phyloP scores from a whole-genome alignment of 2,797 vertebrate genomes.

The Xiphorhynchus erythropygius region DNA sequence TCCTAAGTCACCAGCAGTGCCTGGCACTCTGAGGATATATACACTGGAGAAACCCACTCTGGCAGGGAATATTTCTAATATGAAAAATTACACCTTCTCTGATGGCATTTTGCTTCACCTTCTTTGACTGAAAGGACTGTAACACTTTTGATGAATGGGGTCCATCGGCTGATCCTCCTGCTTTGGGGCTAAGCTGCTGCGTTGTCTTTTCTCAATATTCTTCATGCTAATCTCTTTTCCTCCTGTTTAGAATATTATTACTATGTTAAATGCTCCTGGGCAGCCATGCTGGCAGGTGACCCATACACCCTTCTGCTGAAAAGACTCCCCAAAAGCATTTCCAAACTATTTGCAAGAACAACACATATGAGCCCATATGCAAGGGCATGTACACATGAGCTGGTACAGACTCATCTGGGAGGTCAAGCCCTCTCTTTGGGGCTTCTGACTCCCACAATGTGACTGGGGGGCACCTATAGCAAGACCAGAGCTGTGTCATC shows the following conservation, averaged over 20 bases:
- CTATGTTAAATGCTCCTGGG: background rate
- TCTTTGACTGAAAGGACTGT: background rate
- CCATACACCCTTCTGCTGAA: background rate
- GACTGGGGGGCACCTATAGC: rapidly evolving
- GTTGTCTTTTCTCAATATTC: background rate
- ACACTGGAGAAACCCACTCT: background rate
- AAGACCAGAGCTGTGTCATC: background rate
- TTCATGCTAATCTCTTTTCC: background rate
- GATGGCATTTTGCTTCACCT: background rate
- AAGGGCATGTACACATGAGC: rapidly evolving
- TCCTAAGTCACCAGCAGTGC: rapidly evolving
- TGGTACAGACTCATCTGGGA: background rate
- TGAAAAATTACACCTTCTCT: background rate
- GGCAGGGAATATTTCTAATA: background rate
- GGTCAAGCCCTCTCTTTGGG: background rate
- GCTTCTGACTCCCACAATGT: background rate
- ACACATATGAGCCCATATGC: rapidly evolving
- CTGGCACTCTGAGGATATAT: background rate
- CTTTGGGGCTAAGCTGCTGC: background rate
- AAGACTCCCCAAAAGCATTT: background rate
- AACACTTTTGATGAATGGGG: background rate
- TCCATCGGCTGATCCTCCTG: background rate
- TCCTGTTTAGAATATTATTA: background rate
- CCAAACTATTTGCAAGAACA: background rate
- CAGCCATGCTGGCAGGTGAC: background rate